Conservation (phyloP, 2,888 invertebrate genomes). For the Arenicola marina region DNA sequence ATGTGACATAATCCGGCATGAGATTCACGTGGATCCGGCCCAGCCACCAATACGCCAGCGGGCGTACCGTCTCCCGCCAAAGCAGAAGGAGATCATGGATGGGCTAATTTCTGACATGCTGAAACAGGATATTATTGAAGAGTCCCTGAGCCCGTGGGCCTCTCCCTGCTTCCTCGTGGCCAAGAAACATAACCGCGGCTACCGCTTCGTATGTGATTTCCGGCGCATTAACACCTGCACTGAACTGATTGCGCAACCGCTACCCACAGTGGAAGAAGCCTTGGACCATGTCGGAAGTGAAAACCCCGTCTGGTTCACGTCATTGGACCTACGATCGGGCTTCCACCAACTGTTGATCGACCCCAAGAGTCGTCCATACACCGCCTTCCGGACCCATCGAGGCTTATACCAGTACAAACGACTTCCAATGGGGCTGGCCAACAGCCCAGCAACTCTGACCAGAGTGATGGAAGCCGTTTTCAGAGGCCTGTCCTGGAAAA, state of each 20-base stretch:
- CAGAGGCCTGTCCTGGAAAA: background rate
- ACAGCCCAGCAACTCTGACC: background rate
- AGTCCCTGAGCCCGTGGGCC: background rate
- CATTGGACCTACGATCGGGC: background rate
- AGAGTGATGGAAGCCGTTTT: conserved; percentile 1
- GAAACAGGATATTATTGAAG: background rate
- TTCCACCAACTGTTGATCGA: background rate
- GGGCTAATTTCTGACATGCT: background rate
- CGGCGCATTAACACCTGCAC: background rate
- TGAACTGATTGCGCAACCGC: background rate
- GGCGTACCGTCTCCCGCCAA: background rate
- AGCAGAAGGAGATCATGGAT: background rate
- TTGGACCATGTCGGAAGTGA: background rate
- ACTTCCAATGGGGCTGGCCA: background rate
- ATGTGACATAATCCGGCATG: background rate
- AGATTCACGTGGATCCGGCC: background rate
- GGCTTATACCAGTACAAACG: background rate
- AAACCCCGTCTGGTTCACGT: background rate
- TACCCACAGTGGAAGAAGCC: background rate
- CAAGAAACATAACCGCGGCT: background rate
- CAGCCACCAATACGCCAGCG: background rate
- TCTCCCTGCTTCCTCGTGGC: background rate
- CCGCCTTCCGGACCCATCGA: background rate
- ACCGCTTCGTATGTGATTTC: background rate
- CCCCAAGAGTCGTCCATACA: background rate